Conservation (phyloP, 53 echinoderm and acorn worm species). For the Echinometra lucunter region DNA sequence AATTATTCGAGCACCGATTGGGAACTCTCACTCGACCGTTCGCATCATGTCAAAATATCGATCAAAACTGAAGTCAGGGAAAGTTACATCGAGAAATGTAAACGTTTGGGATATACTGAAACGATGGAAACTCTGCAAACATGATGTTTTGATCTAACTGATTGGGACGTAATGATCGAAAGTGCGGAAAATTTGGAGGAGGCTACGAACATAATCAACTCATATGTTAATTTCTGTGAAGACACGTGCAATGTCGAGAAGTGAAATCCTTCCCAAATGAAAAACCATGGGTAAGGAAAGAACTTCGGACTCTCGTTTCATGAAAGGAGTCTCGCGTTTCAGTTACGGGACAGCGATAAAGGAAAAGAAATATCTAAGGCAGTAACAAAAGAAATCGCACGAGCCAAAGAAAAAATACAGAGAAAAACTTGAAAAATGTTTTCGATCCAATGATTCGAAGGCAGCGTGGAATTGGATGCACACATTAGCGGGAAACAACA, state of each 20-base stretch:
- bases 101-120: conserved; percentile 31
- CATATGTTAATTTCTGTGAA: conserved; percentile 63
- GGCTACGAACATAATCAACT: conserved; percentile 61
- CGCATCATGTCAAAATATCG: conserved; percentile 28
- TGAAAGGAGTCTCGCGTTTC: conserved; percentile 51
- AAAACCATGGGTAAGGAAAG: conserved; percentile 66
- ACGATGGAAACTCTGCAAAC: conserved; percentile 23
- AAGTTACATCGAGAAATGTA: conserved; percentile 26
- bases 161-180: conserved; percentile 46
- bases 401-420: conserved; percentile 55
- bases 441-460: conserved; percentile 39
- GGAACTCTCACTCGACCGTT: background rate
- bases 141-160: conserved; percentile 59
- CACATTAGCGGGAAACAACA: conserved; percentile 52
- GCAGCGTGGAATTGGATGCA: conserved; percentile 60
- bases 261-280: conserved; percentile 63
- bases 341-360: conserved; percentile 23
- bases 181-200: conserved; percentile 45
- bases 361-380: conserved; percentile 16
- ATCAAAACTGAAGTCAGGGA: conserved; percentile 39
- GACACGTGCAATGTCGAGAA: conserved; percentile 32
- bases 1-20: background rate
- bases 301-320: conserved; percentile 55
- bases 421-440: conserved; percentile 51
- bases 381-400: conserved; percentile 59